Base-by-base conservation (phyloP, 2,113 vertebrate genomes). In the Labeo rohita region DNA sequence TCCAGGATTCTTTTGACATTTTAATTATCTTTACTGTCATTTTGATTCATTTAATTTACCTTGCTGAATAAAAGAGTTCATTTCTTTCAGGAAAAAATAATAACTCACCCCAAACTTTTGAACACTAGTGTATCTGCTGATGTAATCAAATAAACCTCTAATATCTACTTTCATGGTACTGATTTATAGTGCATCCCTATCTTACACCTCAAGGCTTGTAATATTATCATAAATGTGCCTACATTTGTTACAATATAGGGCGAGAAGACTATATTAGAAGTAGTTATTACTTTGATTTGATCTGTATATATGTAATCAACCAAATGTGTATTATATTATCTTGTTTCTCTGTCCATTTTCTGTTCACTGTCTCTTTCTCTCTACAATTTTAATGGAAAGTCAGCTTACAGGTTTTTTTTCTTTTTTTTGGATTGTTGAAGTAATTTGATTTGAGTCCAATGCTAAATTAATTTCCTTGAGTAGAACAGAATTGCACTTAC, bases 311-410 rank as follows among this genome's bases (percentile, higher is more conserved):
- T 78, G 43, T 43, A 11, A 59, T 21, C 36, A 79, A 59, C 6
- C 72, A 75, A 75, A 75, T 39, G 76, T 79, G 10, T n/a, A 43
- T 56, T n/a, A n/a, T 79, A 79, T 16, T 59, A 34, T n/a, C 52
- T 75, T 75, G 72, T 49, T 80, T 45, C 21, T 59, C 28, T 78
- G 8, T 43, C 52, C 34, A 43, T 59, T 54, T 59, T 39, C 75
- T 54, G 36, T 56, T 56, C 34, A 9, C 16, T 78, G 39, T 56
- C 28, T 18, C 28, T 56, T 21, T 78, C 36, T 78, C 36, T 59
- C 52, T 78, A 56, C 4, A 39, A 59, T 59, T 78, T 59, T 39
- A 34, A 13, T 8, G 1, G 8, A 63, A 72, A 39, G 8, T 43
- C 36, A 2, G 68, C 36, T 72, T 34, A 70, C 56, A 39, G 28